Evolutionary conservation across 53 echinoderm and acorn worm genomes (phyloP).

Genomic region (Patiria pectinifera): DNA sequence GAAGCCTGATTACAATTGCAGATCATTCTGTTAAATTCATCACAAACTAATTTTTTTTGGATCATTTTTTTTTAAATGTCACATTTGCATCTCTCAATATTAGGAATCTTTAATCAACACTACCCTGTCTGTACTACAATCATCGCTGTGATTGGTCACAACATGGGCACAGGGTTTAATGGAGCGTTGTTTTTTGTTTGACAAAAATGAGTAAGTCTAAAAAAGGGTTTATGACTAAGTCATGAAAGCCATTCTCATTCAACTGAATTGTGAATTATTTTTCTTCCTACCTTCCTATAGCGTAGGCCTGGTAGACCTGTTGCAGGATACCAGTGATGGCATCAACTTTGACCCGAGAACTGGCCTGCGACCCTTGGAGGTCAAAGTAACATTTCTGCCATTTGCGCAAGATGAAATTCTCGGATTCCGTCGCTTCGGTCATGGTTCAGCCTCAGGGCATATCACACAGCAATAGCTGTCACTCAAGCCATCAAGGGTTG

Average conservation of each 20-base stretch:
- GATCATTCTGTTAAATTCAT: too few relatives aligned
- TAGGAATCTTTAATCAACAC: too few relatives aligned
- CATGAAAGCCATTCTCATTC: not conserved
- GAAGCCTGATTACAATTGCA: not conserved
- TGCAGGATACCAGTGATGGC: slow-evolving; percentile 73
- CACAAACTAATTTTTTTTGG: too few relatives aligned
- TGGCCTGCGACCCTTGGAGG: slow-evolving; percentile 37
- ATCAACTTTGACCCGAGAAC: slow-evolving; percentile 66
- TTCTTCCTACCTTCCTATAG: slow-evolving; percentile 58
- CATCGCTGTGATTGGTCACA: too few relatives aligned
- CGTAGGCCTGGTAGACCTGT: slow-evolving; percentile 62
- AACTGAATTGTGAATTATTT: not conserved
- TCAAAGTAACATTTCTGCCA: slow-evolving; percentile 76
- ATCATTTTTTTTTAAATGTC: too few relatives aligned
- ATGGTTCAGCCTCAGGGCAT: not conserved
- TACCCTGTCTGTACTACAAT: too few relatives aligned
- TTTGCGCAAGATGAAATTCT: slow-evolving; percentile 61
- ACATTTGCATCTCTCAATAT: too few relatives aligned
- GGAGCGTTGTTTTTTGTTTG: too few relatives aligned
- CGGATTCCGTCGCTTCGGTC: not conserved
- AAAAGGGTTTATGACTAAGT: not conserved
- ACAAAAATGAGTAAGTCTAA: not conserved
- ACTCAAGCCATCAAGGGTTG: too few relatives aligned
- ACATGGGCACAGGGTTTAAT: too few relatives aligned
- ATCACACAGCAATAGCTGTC: too few relatives aligned